Evolutionary conservation across 92 coral and sea anemone genomes (phyloP), one percentile per base, ranked within the genome.

Genomic region (Porites divaricata): DNA sequence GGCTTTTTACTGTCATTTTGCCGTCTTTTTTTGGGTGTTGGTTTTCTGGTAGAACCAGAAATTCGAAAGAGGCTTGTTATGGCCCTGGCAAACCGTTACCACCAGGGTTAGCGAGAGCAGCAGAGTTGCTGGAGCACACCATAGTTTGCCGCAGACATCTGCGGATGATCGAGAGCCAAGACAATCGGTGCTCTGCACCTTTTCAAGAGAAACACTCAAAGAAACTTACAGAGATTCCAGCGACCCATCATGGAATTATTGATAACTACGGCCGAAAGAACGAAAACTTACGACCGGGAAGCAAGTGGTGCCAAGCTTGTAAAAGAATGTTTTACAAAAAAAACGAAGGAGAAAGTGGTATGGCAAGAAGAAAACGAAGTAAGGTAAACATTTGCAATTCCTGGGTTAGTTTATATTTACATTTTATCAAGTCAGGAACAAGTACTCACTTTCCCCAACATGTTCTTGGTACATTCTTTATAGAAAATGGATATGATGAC

Each of bases 21-120:
- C n/a, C 74, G 21, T 14, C 26, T 9, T 23, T 72, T 72, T 9
- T 2, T 19, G 59, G 20, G 6, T 72, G 76, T 50, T 72, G 59
- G 76, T 25, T 72, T 10, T 24, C 15, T 3, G 76, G 76, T 10
- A 72, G n/a, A 50, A 72, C 58, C 9, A 72, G 76, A 53, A 72
- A 8, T 1, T 19, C 26, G 13, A 72, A 72, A 50, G 76, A 72
- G 13, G 13, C 1, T 4, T 72, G 58, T 9, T 72, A 72, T 20
- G 61, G 61, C 13, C 9, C 0, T 8, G 6, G 13, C 9, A n/a
- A 1, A 15, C 58, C 58, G 15, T 22, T 72, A 7, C 20, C 76
- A 19, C 76, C 24, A 16, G 76, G 76, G n/a, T 72, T 72, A 21
- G 76, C 58, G 4, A 72, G 76, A 50, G 61, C 62, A 1, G 76